phyloP scores from a whole-genome alignment of 1,140 invertebrate species.

The Diplogasteroides magnus region DNA sequence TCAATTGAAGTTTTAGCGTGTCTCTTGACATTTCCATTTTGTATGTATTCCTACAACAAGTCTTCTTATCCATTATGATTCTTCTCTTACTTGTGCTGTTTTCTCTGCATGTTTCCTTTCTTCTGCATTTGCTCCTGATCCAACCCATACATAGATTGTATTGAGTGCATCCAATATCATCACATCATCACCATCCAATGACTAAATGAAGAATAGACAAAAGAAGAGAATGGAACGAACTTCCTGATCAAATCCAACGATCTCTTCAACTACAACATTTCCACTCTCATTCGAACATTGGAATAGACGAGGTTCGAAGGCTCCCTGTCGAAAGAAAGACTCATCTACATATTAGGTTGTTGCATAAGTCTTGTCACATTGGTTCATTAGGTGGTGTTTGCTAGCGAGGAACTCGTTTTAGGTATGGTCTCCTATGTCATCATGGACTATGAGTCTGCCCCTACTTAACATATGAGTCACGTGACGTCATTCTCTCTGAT shows the following conservation, averaged over 20 bases:
- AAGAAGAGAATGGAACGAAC: slow-evolving; percentile 15
- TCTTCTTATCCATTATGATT: neutral
- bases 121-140: slow-evolving; percentile 66
- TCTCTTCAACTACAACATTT: slow-evolving; percentile 64
- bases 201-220: slow-evolving; percentile 58
- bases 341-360: no score
- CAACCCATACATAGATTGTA: slow-evolving; percentile 74
- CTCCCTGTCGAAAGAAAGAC: neutral
- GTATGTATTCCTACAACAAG: slow-evolving; percentile 40
- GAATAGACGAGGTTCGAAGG: slow-evolving; percentile 63
- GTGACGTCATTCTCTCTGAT: no score
- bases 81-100: slow-evolving; percentile 61
- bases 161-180: slow-evolving; percentile 77
- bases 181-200: slow-evolving; percentile 75
- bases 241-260: slow-evolving; percentile 62
- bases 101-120: slow-evolving; percentile 64
- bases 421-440: no score
- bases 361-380: no score
- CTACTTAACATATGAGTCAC: no score
- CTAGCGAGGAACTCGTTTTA: no score
- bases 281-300: slow-evolving; percentile 63
- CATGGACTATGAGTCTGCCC: no score
- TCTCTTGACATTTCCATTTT: slow-evolving; percentile 41
- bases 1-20: slow-evolving; percentile 47
- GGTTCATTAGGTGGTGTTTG: no score